Base-by-base conservation (phyloP, 2,113 vertebrate genomes). In the Notothenia coriiceps region DNA sequence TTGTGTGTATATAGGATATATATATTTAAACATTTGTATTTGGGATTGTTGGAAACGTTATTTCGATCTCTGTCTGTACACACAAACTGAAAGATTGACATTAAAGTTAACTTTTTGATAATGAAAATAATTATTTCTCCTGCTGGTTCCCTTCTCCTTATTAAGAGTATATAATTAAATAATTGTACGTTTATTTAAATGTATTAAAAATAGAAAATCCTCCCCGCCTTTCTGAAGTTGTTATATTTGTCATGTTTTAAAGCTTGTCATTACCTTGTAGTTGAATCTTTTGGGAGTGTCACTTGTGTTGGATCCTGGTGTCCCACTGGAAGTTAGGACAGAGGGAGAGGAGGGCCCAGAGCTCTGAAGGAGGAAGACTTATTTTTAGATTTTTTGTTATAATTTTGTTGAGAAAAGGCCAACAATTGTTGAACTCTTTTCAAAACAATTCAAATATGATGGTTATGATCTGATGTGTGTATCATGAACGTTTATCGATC, bases 311-410 rank as follows among this genome's bases (percentile, higher is more conserved):
- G 92, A 92, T 11, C 70, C 72, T 14, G 91, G 84, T 9, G 91
- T 93, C 59, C 86, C 86, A 63, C 75, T 18, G 9, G 90, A 83
- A 59, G 74, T 85, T 18, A 88, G 6, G 12, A 80, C 56, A 44
- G 88, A 87, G 2, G 93, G 93, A 70, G 94, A 92, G 2, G 92
- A 89, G 9, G 82, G 90, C 51, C 83, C 91, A 70, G 91, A 88
- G 75, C 74, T 92, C 92, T 94, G 43, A 11, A 54, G 60, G 54
- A 33, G 44, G 47, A 73, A 18, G 1, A 68, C 72, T 44, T 20
- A 12, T 20, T 70, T 66, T 65, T 33, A n/a, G 66, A 35, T 17
- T 0, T n/a, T 0, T 44, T 7, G 18, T 5, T 10, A 66, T 47
- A 25, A 25, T 18, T 54, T 2, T 6, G 29, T 18, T 4, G 1